Percentiles rank a stretch among this genome's conserved stretches.
These are phyloP conservation scores for Pteromalus puparum DNA, from an alignment of 1,140 invertebrate genomes.

Conservation along the genomic window DNA sequence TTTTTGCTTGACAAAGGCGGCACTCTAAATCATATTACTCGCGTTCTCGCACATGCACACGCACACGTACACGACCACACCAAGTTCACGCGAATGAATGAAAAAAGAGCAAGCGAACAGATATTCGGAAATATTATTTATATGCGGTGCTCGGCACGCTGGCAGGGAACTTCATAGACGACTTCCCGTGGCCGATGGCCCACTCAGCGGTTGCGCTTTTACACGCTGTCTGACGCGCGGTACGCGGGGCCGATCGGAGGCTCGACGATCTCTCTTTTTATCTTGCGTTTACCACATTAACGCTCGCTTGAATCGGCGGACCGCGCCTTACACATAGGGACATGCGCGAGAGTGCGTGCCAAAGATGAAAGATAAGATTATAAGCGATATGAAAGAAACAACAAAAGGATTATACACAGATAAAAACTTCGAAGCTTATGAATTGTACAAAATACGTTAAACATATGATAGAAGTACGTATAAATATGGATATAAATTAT, in stretches of 20 bases:
- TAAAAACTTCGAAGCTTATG: constrained; percentile 64
- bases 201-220: background rate
- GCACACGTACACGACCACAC: background rate
- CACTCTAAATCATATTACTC: background rate
- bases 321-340: constrained; percentile 26
- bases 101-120: background rate
- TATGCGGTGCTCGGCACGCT: background rate
- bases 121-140: constrained; percentile 9
- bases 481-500: constrained; percentile 51
- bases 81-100: too few relatives aligned
- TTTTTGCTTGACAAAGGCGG: background rate
- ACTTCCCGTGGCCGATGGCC: background rate
- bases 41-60: background rate
- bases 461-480: constrained; percentile 49
- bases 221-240: background rate
- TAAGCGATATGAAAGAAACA: constrained; percentile 49
- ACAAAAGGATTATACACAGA: constrained; percentile 29
- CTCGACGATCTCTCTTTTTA: background rate
- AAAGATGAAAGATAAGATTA: constrained; percentile 26
- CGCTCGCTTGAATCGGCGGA: constrained; percentile 5
- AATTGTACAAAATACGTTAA: constrained; percentile 69
- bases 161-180: background rate
- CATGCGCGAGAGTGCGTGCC: constrained; percentile 27
- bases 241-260: background rate
- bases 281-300: constrained; percentile 9